Base-by-base conservation (phyloP, 2,888 invertebrate genomes). In the Xestia sexstrigata region DNA sequence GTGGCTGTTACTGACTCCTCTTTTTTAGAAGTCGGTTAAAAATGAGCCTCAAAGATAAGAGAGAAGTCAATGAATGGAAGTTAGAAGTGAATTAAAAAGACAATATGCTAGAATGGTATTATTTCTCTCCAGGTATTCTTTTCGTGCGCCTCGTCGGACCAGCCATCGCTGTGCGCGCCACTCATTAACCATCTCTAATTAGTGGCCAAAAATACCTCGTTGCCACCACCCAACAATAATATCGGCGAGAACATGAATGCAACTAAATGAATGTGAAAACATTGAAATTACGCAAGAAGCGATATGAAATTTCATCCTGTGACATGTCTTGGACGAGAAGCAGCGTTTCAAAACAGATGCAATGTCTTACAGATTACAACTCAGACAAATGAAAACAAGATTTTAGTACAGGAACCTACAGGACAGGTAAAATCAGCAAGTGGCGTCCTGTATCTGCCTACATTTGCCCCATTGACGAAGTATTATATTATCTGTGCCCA, bases 201-300 rank as follows among this genome's bases (percentile, higher is more conserved):
- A 26, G 7, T 26, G 7, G 26, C 17, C 60, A 30, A 60, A 58
- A 30, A 60, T 30, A 60, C 17, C 15, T 17, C 17, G 58, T 60
- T 30, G 30, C 26, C 17, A 58, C 7, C 58, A 58, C 58, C 15
- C 15, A 58, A 17, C 26, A 26, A 58, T 58, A 58, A 26, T 17
- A 58, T 17, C 26, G 26, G 8, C 58, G 17, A 39, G 30, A 66
- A 71, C 11, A 60, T 1, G 5, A 71, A 35, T 58, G 15, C 42
- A 39, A 49, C 15, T 35, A 45, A 39, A 23, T 45, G 11, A 6
- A 49, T 35, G 49, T 52, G n/a, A 62, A 67, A 63, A 55, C 15
- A 52, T n/a, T 47, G 45, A 55, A 35, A 79, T 60, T 60, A 79
- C 65, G 42, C 74, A 78, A 74, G 74, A 55, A 52, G 9, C 2